Base-by-base conservation (phyloP, 2,888 invertebrate species). In the Eudasyphora cyanicolor region DNA sequence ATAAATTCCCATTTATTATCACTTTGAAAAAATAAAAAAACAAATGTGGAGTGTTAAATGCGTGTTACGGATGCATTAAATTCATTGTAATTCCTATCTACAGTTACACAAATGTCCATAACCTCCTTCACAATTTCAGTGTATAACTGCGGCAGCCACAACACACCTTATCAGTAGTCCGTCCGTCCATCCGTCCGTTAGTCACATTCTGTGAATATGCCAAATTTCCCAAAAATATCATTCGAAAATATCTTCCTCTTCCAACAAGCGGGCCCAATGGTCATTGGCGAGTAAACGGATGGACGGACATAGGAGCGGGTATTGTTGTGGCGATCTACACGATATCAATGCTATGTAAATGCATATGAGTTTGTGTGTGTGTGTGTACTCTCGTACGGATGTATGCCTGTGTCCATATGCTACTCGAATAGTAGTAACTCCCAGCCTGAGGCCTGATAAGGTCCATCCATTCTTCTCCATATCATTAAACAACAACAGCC, bases 401-500 rank as follows among this genome's bases (percentile, higher is more conserved):
- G 64, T 29, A n/a, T n/a, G n/a, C n/a, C 8, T 64, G 67, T 10
- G 60, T 60, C 21, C 21, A 21, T 42, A 38, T 21, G 67, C n/a
- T n/a, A n/a, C 19, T 19, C 49, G n/a, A 49, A 10, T 49, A 45
- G 49, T 49, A 49, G n/a, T 49, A 1, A 3, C 19, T n/a, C n/a
- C n/a, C n/a, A n/a, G n/a, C n/a, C n/a, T n/a, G n/a, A n/a, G n/a
- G n/a, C 8, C 42, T 67, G 67, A 67, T 67, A 67, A 67, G 67
- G 67, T 42, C 24, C 21, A 42, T 42, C 24, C 21, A 42, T 42
- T 67, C 24, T 54, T 54, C 12, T 42, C 24, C 42, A 21, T 67
- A 67, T 67, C 67, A 67, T 29, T 17, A 27, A 57, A 57, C 21
- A 29, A 54, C 54, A 54, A 54, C 45, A 45, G 45, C 54, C 21